phyloP scores from a whole-genome alignment of 2,797 vertebrate species.

The Smutsia gigantea region DNA sequence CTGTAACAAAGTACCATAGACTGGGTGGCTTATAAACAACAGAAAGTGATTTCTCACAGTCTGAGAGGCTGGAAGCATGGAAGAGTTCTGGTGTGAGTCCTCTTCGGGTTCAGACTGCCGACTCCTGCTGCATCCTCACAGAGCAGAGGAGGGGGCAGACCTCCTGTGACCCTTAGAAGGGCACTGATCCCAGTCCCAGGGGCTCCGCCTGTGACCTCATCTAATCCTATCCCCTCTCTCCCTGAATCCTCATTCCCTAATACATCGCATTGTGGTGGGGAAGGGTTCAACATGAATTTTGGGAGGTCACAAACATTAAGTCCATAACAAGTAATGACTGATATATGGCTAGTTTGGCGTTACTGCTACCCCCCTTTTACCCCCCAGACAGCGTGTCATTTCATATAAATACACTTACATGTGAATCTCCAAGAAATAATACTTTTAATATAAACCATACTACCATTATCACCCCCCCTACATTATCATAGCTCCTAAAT shows the following conservation, averaged over 20 bases:
- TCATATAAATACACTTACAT: background rate
- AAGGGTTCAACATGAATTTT: background rate
- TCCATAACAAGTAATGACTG: background rate
- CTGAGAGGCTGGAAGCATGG: background rate
- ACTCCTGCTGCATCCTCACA: background rate
- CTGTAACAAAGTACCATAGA: background rate
- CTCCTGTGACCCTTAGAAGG: background rate
- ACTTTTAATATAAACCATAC: background rate
- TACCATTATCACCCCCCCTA: background rate
- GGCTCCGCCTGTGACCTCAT: background rate
- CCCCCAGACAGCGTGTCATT: background rate
- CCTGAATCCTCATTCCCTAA: background rate
- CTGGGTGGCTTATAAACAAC: background rate
- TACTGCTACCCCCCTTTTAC: accelerated
- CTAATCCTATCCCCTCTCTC: background rate
- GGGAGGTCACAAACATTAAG: background rate
- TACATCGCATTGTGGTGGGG: background rate
- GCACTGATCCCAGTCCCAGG: background rate
- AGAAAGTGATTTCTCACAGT: background rate
- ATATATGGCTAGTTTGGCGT: background rate
- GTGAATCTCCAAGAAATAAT: background rate
- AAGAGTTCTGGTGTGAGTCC: background rate
- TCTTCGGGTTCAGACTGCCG: background rate
- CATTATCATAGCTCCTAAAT: background rate
- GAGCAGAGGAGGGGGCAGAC: background rate